Base-by-base conservation (phyloP, 2,888 invertebrate species). In the Cryptophagus acutangulus region DNA sequence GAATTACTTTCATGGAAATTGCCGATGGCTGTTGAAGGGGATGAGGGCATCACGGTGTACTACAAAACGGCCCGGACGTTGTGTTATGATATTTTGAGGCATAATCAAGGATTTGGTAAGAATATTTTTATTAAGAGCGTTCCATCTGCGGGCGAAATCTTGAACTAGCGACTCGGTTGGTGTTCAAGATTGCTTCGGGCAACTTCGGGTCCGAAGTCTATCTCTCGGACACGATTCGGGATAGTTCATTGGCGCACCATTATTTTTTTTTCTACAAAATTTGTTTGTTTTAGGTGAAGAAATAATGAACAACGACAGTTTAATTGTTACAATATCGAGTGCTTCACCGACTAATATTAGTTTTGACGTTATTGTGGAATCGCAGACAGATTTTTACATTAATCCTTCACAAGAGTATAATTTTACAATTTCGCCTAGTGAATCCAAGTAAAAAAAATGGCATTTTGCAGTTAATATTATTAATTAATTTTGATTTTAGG, bases 1-100 rank as follows among this genome's bases (percentile, higher is more conserved):
- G 81, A 82, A 34, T 79, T 87, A 6, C 68, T 86, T 41, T 87
- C 88, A 0, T 90, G 88, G 88, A 82, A 85, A 60, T 71, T 90
- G 15, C 89, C 89, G 0, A 71, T 85, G 55, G 57, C 76, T 38
- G 76, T 85, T 0, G 75, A 74, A 36, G 70, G 62, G n/a, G 54
- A 58, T 24, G 54, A 51, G 10, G 66, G 67, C 3, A 51, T 65
- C 10, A 70, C 72, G 33, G 69, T 72, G 49, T 79, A 77, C 61
- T 71, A 68, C 30, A 72, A 74, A 49, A 76, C 76, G 40, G 77
- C 78, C 4, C 63, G 83, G 34, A 84, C 81, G 0, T 63, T 85
- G 8, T 69, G 70, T 78, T 81, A 62, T 75, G 81, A 2, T 73
- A 77, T 61, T 40, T 26, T 53, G 5, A 41, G 46, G 18, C 45